Percentiles rank a stretch among this genome's conserved stretches.
These are phyloP conservation scores for Ceratoteleas bidentatus DNA, from an alignment of 1,140 invertebrate species.

Conservation along the genomic window DNA sequence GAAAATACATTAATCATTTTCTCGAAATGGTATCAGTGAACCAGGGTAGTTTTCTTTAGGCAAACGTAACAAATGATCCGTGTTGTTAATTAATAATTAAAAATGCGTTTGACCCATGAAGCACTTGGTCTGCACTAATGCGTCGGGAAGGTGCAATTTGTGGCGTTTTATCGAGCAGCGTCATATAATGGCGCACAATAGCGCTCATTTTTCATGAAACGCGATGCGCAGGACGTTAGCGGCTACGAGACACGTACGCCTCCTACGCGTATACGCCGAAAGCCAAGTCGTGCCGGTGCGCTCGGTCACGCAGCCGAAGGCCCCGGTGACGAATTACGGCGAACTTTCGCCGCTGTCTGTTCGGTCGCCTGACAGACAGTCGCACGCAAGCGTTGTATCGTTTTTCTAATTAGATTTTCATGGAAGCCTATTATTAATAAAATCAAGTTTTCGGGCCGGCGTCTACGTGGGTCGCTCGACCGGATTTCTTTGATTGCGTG, in stretches of 20 bases:
- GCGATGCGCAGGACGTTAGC: slow-evolving; percentile 28
- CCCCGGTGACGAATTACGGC: slow-evolving; percentile 39
- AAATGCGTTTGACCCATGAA: too few species aligned
- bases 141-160: slow-evolving; percentile 15
- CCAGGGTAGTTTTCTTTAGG: too few species aligned
- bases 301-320: slow-evolving; percentile 39
- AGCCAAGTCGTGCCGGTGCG: slow-evolving; percentile 25
- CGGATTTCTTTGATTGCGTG: slow-evolving; percentile 55
- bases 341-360: slow-evolving; percentile 29
- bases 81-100: too few species aligned
- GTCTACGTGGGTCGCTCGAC: slow-evolving; percentile 3
- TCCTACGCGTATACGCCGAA: slow-evolving; percentile 36
- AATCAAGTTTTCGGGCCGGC: slow-evolving; percentile 29
- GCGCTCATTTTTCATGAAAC: slow-evolving; percentile 37
- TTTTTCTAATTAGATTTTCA: slow-evolving; percentile 60
- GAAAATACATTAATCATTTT: too few species aligned
- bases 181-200: slow-evolving; percentile 20
- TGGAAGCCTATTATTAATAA: slow-evolving; percentile 57
- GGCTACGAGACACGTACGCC: slow-evolving; percentile 27
- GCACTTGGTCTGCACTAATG: background rate
- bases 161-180: slow-evolving; percentile 26
- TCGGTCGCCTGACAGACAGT: slow-evolving; percentile 25
- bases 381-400: slow-evolving; percentile 50
- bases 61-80: too few species aligned
- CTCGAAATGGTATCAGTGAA: too few species aligned